Evolutionary conservation across 2,797 vertebrate species (phyloP).

Genomic region (Psittacula derbiana): DNA sequence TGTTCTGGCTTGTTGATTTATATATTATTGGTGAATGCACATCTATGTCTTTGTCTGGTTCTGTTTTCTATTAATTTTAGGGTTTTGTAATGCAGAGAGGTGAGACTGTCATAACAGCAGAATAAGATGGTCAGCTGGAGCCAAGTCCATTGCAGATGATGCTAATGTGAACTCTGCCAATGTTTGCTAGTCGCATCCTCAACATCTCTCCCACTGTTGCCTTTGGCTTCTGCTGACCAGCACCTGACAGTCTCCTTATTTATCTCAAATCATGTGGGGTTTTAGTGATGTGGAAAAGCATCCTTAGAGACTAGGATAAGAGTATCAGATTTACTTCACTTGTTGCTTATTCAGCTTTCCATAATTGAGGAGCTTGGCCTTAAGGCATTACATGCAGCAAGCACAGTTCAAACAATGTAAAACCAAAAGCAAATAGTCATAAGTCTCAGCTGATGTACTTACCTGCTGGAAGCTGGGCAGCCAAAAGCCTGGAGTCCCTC

Average conservation of each 20-base stretch:
- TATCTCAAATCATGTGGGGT: accelerated
- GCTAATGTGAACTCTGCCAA: background rate
- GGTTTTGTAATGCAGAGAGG: background rate
- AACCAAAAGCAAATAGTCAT: background rate
- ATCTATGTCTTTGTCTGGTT: background rate
- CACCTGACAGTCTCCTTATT: background rate
- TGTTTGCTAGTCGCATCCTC: background rate
- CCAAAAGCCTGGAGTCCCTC: background rate
- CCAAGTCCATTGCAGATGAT: background rate
- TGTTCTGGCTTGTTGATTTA: background rate
- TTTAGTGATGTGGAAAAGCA: background rate
- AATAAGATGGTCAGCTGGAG: background rate
- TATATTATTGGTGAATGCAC: background rate
- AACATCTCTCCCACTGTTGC: background rate
- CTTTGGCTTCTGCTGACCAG: background rate
- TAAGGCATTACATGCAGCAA: background rate
- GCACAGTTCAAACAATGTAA: background rate
- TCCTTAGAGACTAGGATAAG: background rate
- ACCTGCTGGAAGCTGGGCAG: background rate
- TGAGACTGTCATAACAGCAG: background rate
- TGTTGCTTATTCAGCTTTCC: background rate
- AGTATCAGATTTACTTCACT: background rate
- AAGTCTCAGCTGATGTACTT: background rate
- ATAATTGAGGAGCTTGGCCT: background rate
- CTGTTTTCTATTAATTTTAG: background rate